Conservation (phyloP, 2,797 vertebrate genomes). For the Galagoides demidoff region DNA sequence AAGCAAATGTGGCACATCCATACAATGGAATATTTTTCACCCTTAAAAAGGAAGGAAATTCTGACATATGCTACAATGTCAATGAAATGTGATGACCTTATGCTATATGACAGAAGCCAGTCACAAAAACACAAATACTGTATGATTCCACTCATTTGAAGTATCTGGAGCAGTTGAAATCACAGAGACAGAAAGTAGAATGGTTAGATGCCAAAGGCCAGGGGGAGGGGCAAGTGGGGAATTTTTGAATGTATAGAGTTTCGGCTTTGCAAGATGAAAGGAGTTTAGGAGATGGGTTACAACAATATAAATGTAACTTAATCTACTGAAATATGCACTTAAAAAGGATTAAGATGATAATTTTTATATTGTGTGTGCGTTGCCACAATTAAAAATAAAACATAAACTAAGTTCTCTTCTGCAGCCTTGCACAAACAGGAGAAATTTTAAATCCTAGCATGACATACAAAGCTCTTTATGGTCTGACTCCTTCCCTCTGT, state of each 20-base stretch:
- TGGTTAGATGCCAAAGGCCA: neutral
- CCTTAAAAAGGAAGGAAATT: neutral
- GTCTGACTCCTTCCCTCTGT: neutral
- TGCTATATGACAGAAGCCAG: neutral
- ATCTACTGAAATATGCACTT: neutral
- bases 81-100: neutral
- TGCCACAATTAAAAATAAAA: neutral
- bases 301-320: neutral
- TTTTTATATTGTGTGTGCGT: neutral
- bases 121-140: neutral
- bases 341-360: slow-evolving; percentile 2
- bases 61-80: neutral
- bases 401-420: neutral
- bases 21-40: neutral
- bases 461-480: neutral
- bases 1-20: neutral
- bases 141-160: neutral
- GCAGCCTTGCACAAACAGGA: neutral
- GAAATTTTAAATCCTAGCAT: neutral
- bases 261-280: neutral
- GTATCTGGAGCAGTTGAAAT: neutral
- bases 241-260: neutral
- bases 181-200: neutral
- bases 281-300: neutral
- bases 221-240: neutral